Evolutionary conservation across 1,140 invertebrate genomes (phyloP).

Genomic region (Fopius arisanus): DNA sequence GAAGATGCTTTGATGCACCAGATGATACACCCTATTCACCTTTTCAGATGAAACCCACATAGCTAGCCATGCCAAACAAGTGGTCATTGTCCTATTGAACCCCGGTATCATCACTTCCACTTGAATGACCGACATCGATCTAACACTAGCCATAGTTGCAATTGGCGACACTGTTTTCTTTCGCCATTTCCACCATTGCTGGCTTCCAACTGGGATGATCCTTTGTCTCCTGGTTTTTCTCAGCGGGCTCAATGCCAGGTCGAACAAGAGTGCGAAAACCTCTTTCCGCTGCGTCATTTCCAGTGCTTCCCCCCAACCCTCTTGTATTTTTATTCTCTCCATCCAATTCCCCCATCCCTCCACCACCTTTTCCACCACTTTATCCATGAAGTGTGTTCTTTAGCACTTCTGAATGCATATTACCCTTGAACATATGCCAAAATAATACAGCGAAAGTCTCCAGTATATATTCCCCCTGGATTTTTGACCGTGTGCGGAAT

Average conservation of each 20-base stretch:
- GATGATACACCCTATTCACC: too few relatives aligned
- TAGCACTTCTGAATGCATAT: conserved; percentile 35
- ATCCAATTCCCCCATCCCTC: neutral
- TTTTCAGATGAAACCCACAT: too few relatives aligned
- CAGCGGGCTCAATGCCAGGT: conserved; percentile 45
- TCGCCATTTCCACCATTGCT: conserved; percentile 23
- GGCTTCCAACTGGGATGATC: conserved; percentile 33
- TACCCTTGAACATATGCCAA: conserved; percentile 49
- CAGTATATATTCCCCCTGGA: conserved; percentile 4
- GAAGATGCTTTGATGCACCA: neutral
- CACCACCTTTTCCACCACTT: neutral
- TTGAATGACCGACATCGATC: conserved; percentile 13
- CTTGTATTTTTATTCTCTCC: conserved; percentile 12
- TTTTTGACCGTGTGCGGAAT: conserved; percentile 2
- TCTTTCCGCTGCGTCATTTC: conserved; percentile 41
- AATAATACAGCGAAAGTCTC: conserved; percentile 36
- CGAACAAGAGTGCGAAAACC: conserved; percentile 43
- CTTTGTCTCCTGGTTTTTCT: conserved; percentile 37
- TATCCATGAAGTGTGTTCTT: conserved; percentile 1
- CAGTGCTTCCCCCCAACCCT: conserved; percentile 15
- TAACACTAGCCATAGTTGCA: neutral
- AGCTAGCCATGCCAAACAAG: neutral
- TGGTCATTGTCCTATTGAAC: neutral
- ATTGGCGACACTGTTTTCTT: conserved; percentile 29
- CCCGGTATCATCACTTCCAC: conserved; percentile 5